Base-by-base conservation (phyloP, 1,140 invertebrate species). In the Saccostrea cuccullata region DNA sequence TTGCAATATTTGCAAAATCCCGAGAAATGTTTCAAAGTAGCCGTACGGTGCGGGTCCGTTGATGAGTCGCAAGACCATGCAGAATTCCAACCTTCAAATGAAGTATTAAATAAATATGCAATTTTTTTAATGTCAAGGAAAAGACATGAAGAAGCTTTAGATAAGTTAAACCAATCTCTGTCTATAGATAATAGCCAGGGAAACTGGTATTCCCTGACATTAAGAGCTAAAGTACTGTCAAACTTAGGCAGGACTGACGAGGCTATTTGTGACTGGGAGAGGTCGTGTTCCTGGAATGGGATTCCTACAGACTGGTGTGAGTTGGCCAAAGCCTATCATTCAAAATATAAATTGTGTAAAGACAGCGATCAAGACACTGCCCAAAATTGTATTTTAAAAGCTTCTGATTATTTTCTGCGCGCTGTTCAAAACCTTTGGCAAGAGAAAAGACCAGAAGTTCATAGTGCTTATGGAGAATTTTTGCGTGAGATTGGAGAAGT, bases 391-490 rank as follows among this genome's bases (percentile, higher is more conserved):
- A 55, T 82, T 4, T 82, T 60, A 13, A 77, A 88, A 40, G 84
- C 88, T 26, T 60, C 70, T 30, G 64, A 85, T 36, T 86, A 86
- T 64, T 88, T 86, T 67, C 55, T 58, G 55, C 84, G 85, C 15
- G 67, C 84, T 2, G 88, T 88, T 5, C 55, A 86, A 84, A 60
- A 23, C 36, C 56, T 88, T 15, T 73, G 73, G 26, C 77, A 60
- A 47, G 73, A 83, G 47, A 88, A 88, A 67, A 67, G 55, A 20
- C 88, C 88, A 26, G 88, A 88, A 55, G 64, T 86, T 13, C 88
- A 88, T 55, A 23, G 84, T 23, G 23, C 56, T 17, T 56, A 88
- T 20, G 88, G 88, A 2, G 20, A 55, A 55, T 88, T 88, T 83
- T 85, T 88, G 9, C 67, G 77, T 20, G 55, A 58, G 12, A 85